Evolutionary conservation across 2,113 vertebrate genomes (phyloP).

Genomic region (Ramphastos sulfuratus): DNA sequence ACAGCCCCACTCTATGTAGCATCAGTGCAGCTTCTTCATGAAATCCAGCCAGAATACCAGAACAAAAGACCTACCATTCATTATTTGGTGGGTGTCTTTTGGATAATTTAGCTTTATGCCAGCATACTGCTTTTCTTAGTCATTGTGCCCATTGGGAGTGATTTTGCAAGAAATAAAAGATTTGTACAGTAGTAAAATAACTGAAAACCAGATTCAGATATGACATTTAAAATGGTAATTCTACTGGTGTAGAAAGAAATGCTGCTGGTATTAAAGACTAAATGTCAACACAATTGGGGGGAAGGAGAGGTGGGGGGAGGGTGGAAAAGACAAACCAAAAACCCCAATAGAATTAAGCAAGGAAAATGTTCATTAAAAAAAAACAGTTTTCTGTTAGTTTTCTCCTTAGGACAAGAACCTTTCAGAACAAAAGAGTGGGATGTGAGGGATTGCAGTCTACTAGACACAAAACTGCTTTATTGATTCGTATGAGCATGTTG

Average conservation of each 20-base stretch:
- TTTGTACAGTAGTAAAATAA: background rate
- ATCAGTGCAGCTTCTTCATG: background rate
- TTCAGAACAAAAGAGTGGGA: background rate
- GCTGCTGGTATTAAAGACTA: background rate
- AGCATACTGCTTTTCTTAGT: constrained; percentile 27
- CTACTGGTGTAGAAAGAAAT: background rate
- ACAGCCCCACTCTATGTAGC: background rate
- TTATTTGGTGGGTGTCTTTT: background rate
- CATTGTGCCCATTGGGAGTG: background rate
- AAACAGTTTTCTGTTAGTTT: background rate
- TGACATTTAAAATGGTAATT: background rate
- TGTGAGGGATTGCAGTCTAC: background rate
- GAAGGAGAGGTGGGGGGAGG: background rate
- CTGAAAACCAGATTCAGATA: background rate
- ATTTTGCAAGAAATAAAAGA: background rate
- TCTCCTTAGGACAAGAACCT: background rate
- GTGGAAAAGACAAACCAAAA: background rate
- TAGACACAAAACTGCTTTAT: background rate
- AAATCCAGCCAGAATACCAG: background rate
- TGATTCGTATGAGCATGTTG: constrained; percentile 28
- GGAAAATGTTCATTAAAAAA: background rate
- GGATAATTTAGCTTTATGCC: background rate
- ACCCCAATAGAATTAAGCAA: background rate
- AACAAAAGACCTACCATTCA: background rate
- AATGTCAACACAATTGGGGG: background rate